These are phyloP conservation scores for Mamestra brassicae DNA, from an alignment of 2,888 invertebrate genomes.

Conservation along the genomic window DNA sequence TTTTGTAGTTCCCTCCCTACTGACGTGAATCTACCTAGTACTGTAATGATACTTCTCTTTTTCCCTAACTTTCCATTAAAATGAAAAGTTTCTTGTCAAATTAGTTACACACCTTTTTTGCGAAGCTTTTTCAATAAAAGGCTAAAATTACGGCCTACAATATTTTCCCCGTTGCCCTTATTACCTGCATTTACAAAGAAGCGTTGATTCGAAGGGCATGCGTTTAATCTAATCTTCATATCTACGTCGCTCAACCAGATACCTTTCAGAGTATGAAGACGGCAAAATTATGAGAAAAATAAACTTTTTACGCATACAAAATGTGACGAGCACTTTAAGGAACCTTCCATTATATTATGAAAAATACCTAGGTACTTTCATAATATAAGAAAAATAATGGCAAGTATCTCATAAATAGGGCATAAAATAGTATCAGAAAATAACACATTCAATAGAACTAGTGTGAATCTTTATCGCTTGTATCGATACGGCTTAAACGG, in stretches of 20 bases:
- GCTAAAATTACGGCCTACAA: slow-evolving; percentile 23
- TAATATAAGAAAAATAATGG: background rate
- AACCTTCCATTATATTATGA: background rate
- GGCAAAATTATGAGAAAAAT: slow-evolving; percentile 51
- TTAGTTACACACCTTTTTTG: background rate
- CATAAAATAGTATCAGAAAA: background rate
- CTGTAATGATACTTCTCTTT: background rate
- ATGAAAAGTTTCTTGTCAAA: background rate
- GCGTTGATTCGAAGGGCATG: slow-evolving; percentile 62
- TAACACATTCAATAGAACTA: background rate
- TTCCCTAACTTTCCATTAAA: background rate
- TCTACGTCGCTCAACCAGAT: slow-evolving; percentile 55
- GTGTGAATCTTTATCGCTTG: background rate
- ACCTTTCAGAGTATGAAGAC: slow-evolving; percentile 47
- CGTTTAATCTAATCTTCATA: slow-evolving; percentile 64
- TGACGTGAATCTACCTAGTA: background rate
- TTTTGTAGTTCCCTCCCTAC: too few relatives aligned
- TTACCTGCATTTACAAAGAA: slow-evolving; percentile 52
- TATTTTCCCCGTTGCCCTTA: slow-evolving; percentile 43
- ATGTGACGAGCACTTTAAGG: slow-evolving; percentile 15
- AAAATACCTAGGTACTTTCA: background rate
- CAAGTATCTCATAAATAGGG: background rate
- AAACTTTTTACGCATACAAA: slow-evolving; percentile 38
- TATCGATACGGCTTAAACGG: background rate
- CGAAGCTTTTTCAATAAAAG: slow-evolving; percentile 14